A percentile compares a stretch with the other conserved stretches of the same genome.
These are phyloP conservation scores for Tragopan temminckii DNA, from an alignment of 2,797 vertebrate species.

Conservation along the genomic window DNA sequence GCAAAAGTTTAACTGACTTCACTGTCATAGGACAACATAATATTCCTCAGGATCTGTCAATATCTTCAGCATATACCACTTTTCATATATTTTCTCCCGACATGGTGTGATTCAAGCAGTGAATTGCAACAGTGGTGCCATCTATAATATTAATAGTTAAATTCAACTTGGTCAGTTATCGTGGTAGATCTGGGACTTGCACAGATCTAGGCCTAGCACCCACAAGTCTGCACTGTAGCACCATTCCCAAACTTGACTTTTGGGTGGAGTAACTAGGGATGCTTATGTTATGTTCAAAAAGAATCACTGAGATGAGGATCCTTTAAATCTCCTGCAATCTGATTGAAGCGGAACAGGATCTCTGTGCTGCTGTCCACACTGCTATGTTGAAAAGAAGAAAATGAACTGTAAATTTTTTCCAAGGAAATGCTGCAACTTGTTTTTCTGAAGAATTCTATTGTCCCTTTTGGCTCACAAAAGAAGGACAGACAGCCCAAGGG, in stretches of 20 bases:
- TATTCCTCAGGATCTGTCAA: not conserved
- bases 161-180: not conserved
- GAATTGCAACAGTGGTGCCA: not conserved
- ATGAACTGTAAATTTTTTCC: not conserved
- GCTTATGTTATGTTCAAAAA: not conserved
- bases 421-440: not conserved
- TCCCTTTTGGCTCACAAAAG: not conserved
- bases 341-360: not conserved
- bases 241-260: not conserved
- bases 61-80: not conserved
- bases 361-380: not conserved
- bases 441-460: not conserved
- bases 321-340: not conserved
- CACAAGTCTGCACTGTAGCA: not conserved
- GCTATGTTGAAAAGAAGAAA: not conserved
- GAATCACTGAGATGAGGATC: not conserved
- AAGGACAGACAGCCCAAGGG: not conserved
- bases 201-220: not conserved
- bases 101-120: not conserved
- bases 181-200: not conserved
- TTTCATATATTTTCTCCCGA: not conserved
- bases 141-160: not conserved
- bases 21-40: not conserved
- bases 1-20: not conserved
- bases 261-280: not conserved